Percentiles rank a stretch among this genome's conserved stretches.
Conservation (phyloP, 1,140 invertebrate species). For the Lordiphosa mommai region DNA sequence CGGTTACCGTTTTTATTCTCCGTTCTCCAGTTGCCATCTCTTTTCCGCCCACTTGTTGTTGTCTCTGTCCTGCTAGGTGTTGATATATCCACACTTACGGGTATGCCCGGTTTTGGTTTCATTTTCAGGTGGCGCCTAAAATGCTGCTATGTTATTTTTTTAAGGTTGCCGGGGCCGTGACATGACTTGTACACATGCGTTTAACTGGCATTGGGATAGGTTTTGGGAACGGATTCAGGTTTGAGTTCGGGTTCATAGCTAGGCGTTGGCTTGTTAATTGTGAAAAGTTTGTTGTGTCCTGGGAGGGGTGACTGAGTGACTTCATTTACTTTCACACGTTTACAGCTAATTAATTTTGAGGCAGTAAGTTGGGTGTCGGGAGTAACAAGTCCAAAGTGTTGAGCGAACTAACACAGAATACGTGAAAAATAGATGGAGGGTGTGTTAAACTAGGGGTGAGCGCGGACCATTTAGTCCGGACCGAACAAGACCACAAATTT, state of each 20-base stretch:
- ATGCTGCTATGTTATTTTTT: constrained; percentile 24
- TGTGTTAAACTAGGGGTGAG: no score
- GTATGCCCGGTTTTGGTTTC: constrained; percentile 17
- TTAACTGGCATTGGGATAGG: background rate
- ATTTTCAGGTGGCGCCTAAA: constrained; percentile 31
- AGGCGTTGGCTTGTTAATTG: constrained; percentile 59
- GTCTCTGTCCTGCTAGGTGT: constrained; percentile 48
- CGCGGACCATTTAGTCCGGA: no score
- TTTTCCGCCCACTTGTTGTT: constrained; percentile 29
- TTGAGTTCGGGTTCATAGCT: constrained; percentile 12
- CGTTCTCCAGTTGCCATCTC: constrained; percentile 11
- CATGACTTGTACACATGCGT: constrained; percentile 42
- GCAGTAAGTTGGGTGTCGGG: background rate
- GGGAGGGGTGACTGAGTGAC: constrained; percentile 33
- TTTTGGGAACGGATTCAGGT: constrained; percentile 1
- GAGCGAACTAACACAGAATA: background rate
- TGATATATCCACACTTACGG: constrained; percentile 52
- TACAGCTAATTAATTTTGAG: constrained; percentile 63
- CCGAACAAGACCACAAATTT: no score
- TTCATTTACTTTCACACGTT: constrained; percentile 64
- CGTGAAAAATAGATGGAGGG: no score
- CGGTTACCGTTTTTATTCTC: constrained; percentile 61
- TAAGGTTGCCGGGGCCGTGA: constrained; percentile 8
- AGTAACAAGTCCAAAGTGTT: background rate
- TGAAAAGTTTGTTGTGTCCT: constrained; percentile 18